Base-by-base conservation (phyloP, 2,113 vertebrate species). In the Neogobius melanostomus region DNA sequence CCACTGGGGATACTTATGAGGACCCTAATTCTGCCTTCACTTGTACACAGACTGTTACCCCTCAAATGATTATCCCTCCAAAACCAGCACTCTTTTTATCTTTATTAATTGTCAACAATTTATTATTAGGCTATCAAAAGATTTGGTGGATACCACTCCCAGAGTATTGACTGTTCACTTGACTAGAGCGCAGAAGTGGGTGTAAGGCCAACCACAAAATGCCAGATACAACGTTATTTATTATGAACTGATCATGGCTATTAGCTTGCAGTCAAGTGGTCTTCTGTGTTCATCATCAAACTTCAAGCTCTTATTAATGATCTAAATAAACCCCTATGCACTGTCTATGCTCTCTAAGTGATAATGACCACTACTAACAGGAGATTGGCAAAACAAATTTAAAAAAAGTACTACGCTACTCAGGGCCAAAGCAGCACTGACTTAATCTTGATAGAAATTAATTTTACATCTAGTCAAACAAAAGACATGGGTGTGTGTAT, bases 11-110 rank as follows among this genome's bases (percentile, higher is more conserved):
- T 83, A 64, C 76, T 51, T 53, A 46, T 14, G 1, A 43, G 81
- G 73, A 71, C 81, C 47, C 74, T 72, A 82, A 77, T 79, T 90
- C 77, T 89, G 88, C 88, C 86, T 92, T 91, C 74, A 87, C 79
- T 67, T 88, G 66, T 82, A 72, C 69, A 76, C 79, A 85, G 90
- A 92, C 91, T 92, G 91, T 91, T 91, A 90, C 69, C 74, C 75
- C 67, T 63, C 68, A 79, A 74, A 75, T 53, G 17, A 71, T 68
- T 81, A 60, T 71, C 65, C 72, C 67, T 71, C 53, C 61, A 79
- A 86, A 84, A 88, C 86, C 88, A 89, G 89, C 89, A 77, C 81
- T 85, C 82, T 21, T 21, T 21, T 21, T 21, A 46, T 21, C 50
- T 75, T 71, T 82, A 48, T 54, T 28, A 16, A 2, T 36, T 36